Base-by-base conservation (phyloP, 2,888 invertebrate species). In the Andrena marginata region DNA sequence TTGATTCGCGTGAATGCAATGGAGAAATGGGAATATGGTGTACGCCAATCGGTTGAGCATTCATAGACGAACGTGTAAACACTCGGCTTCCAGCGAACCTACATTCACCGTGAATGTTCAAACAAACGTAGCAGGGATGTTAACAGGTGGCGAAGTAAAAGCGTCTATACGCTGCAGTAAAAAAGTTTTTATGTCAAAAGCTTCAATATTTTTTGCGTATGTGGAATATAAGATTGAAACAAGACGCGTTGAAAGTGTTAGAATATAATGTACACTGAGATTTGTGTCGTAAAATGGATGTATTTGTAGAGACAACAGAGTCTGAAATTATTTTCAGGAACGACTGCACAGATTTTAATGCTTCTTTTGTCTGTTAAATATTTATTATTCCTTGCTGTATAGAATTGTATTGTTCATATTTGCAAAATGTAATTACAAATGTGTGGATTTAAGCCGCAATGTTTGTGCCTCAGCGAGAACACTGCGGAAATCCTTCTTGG, bases 31-130 rank as follows among this genome's bases (percentile, higher is more conserved):
- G 62, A 49, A 73, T 68, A 63, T 51, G 54, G 23, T 67, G 26
- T 56, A 79, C 13, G 59, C 16, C 70, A 82, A 80, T 82, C 42
- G 76, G 68, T 82, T 63, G 59, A 81, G 49, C 35, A 72, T 68
- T 73, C 73, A 20, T 48, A 69, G 79, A 73, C 73, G 31, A 29
- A 13, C 35, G 68, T 78, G 73, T 60, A 81, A 80, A 82, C 78
- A 74, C 5, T 26, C 16, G 0, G 10, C 16, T 42, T 16, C 10
- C 49, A 23, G 42, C 23, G 48, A 79, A 73, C 42, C 20, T 54
- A 62, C 56, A 29, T 73, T 78, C 59, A 42, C 26, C 67, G 70
- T 5, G 26, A n/a, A 10, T 10, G 31, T 33, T 20, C 16, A 8
- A 69, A 20, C 31, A 54, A 29, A 48, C 26, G 51, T 65, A 77